Base-by-base conservation (phyloP, 2,797 vertebrate genomes). In the Caiman crocodilus region DNA sequence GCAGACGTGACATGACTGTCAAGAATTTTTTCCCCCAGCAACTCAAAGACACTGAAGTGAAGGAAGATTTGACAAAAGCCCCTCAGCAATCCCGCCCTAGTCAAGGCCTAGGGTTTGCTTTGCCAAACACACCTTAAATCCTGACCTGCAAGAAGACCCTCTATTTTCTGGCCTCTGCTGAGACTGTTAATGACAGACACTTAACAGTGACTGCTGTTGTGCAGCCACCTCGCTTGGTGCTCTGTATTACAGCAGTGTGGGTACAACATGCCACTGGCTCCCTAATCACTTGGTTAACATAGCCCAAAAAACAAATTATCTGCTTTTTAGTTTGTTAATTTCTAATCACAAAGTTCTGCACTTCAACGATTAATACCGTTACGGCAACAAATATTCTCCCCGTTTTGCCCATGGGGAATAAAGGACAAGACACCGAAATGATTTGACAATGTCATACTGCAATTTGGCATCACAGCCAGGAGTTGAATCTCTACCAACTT, bases 21-120 rank as follows among this genome's bases (percentile, higher is more conserved):
- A 71, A 23, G 35, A 11, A 21, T 30, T 32, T 35, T 23, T 15
- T 25, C 25, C 23, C 35, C 21, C 35, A 25, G 35, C 35, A 50
- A 42, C 10, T 90, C 77, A 88, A 82, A 91, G 92, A 91, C 91
- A 77, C 92, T 94, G 80, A 32, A 91, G 71, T 32, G 63, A 79
- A 50, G 85, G 71, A 35, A 89, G 69, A 79, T 93, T 85, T 94
- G 84, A 23, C 65, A 81, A 76, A 81, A 63, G 77, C 67, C 75
- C 30, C 94, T 93, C 84, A 90, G 87, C 61, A 92, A 56, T 88
- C 73, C 79, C 88, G 71, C 79, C 76, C 85, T 84, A 75, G 81
- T 14, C 30, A 85, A 77, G 81, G 88, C 13, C 0, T 15, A 76
- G 61, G 76, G 65, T 83, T 88, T 59, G 28, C 2, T 89, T 84